Evolutionary conservation across 2,113 vertebrate species (phyloP), one percentile per base, ranked within the genome.

Genomic region (Strigops habroptila): DNA sequence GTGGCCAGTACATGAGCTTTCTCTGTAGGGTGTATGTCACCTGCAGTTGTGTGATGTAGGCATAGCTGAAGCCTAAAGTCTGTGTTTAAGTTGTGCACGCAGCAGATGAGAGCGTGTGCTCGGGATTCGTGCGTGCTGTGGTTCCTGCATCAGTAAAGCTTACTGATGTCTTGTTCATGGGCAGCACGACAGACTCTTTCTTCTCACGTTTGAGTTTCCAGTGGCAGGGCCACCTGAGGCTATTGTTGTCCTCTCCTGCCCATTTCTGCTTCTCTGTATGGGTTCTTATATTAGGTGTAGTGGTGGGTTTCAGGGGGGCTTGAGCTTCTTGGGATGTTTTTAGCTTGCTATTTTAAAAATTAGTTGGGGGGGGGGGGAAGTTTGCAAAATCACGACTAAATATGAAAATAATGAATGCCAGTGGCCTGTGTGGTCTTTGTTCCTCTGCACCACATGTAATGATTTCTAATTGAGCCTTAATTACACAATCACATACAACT

Each of bases 381-480:
- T 57, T 85, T 86, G n/a, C n/a, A 70, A 77, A 85, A 73, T 77
- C 2, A 1, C 39, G 85, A 10, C 44, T 67, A 77, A 88, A n/a
- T 86, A 60, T n/a, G 23, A 60, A 92, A 94, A 35, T 82, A 87
- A 78, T 82, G 69, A 92, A 73, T 3, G 3, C 60, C 80, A 33
- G 55, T 81, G 79, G 60, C 60, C 85, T 86, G 33, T 0, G 0
- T 78, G 12, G 18, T 82, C 82, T 93, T 83, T 88, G 82, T 83
- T 93, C 77, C 35, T 80, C 79, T 90, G 68, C 11, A 35, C 51
- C 1, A 0, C 65, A 27, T 62, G 53, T 92, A 93, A 74, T 82
- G 85, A 87, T 86, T 95, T 74, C 67, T 90, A 91, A 94, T 90
- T 95, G 77, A 74, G 63, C 63, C 62, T 83, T 91, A 93, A 93